These are phyloP conservation scores for Platysteira castanea DNA, from an alignment of 2,113 vertebrate genomes.

Conservation along the genomic window DNA sequence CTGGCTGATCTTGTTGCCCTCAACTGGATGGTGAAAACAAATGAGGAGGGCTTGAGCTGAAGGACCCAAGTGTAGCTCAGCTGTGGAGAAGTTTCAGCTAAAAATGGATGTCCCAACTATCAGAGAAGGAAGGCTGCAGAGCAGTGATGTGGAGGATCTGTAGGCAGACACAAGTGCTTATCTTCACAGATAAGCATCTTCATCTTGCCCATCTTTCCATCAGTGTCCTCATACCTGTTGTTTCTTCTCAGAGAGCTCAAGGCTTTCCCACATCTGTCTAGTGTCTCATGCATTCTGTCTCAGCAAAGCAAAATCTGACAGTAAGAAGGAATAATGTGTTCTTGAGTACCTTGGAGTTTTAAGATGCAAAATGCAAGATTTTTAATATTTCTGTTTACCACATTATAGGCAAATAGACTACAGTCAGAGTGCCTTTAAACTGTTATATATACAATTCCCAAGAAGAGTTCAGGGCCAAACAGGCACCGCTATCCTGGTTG, in stretches of 20 bases:
- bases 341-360: background rate
- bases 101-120: background rate
- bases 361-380: background rate
- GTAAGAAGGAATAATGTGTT: background rate
- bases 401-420: background rate
- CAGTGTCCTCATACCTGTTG: background rate
- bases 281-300: background rate
- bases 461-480: background rate
- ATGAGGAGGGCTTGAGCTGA: background rate
- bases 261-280: background rate
- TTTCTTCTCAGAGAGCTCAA: background rate
- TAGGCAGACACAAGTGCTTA: background rate
- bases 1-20: background rate
- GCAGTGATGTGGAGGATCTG: background rate
- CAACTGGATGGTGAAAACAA: background rate
- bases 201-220: background rate
- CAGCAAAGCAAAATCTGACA: background rate
- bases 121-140: background rate
- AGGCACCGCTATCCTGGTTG: background rate
- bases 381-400: background rate
- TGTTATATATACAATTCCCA: background rate
- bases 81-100: background rate
- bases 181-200: background rate
- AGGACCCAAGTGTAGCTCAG: background rate
- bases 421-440: background rate